phyloP scores from a whole-genome alignment of 2,888 invertebrate species.

The Macropis europaea region DNA sequence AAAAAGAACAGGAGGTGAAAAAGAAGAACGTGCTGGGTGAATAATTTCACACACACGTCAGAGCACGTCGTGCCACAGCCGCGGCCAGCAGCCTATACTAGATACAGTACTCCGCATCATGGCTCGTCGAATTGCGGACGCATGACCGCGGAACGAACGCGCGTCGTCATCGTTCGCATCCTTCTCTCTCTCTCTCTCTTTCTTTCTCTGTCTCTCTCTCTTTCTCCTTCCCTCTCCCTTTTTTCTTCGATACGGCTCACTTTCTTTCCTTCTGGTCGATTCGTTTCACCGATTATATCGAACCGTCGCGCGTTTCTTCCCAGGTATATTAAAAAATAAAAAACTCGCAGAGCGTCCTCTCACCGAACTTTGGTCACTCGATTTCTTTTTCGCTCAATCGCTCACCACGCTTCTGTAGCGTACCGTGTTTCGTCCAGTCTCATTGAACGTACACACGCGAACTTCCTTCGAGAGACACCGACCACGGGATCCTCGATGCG shows the following conservation, averaged over 20 bases:
- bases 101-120: slow-evolving; percentile 67
- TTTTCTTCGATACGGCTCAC: neutral
- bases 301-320: slow-evolving; percentile 28
- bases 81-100: slow-evolving; percentile 59
- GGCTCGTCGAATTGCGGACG: slow-evolving; percentile 66
- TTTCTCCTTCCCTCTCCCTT: slow-evolving; percentile 27
- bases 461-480: too few relatives aligned
- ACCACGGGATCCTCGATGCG: too few relatives aligned
- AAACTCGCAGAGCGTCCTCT: slow-evolving; percentile 47
- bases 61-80: slow-evolving; percentile 52
- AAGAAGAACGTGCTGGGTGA: neutral
- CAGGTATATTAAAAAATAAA: slow-evolving; percentile 16
- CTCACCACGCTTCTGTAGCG: slow-evolving; percentile 1
- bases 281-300: slow-evolving; percentile 21
- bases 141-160: slow-evolving; percentile 65
- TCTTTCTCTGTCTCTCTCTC: slow-evolving; percentile 8
- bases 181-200: slow-evolving; percentile 21
- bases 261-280: too few relatives aligned
- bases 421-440: too few relatives aligned
- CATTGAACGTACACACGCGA: too few relatives aligned
- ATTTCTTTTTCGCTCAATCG: slow-evolving; percentile 33
- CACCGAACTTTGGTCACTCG: slow-evolving; percentile 64
- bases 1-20: neutral
- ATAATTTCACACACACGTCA: slow-evolving; percentile 49
- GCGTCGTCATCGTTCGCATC: slow-evolving; percentile 68